Evolutionary conservation across 2,797 vertebrate genomes (phyloP).

Genomic region (Acanthis flammea): DNA sequence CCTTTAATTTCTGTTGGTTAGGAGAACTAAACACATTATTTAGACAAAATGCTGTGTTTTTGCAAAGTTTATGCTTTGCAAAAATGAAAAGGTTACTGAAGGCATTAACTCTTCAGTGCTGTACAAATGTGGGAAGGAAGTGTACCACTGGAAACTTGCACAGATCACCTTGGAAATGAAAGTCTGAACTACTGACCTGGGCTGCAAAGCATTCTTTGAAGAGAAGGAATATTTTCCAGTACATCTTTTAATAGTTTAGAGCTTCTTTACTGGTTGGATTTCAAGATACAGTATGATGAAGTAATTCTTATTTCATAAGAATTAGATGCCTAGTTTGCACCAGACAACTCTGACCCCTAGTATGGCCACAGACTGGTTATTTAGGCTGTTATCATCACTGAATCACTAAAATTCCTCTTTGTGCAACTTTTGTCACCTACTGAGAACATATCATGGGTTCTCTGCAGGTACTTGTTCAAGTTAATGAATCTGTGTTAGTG

Average conservation of each 20-base stretch:
- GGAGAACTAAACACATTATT: conserved; percentile 56
- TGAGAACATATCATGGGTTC: not conserved
- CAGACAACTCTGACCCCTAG: not conserved
- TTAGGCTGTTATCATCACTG: not conserved
- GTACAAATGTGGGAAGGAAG: not conserved
- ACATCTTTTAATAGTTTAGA: not conserved
- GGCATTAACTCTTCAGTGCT: not conserved
- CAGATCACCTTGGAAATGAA: not conserved
- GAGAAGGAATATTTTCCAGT: not conserved
- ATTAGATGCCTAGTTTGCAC: not conserved
- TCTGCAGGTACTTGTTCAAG: not conserved
- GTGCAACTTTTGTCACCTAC: not conserved
- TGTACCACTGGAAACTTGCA: not conserved
- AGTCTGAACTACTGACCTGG: not conserved
- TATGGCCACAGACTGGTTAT: not conserved
- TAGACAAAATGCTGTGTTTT: conserved; percentile 45
- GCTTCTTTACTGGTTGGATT: not conserved
- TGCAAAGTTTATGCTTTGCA: not conserved
- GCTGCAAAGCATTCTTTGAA: not conserved
- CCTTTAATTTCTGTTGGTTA: conserved; percentile 70
- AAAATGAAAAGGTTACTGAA: not conserved
- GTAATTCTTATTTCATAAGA: not conserved
- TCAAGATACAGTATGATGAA: not conserved
- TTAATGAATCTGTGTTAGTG: not conserved
- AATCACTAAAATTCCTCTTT: not conserved